phyloP scores from a whole-genome alignment of 2,888 invertebrate genomes.

The Andrena minutula region DNA sequence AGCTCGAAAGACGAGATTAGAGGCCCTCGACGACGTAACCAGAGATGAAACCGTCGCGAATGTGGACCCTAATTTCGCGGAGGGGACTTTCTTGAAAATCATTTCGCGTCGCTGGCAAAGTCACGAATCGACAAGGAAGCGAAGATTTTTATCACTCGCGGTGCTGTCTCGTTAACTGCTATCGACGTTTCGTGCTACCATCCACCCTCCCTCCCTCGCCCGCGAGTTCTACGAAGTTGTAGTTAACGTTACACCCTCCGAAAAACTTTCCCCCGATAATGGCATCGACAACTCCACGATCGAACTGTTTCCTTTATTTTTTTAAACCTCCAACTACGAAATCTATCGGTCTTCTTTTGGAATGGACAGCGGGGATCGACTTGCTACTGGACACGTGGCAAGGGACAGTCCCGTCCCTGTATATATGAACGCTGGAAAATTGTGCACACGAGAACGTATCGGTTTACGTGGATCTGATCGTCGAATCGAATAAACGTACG shows the following conservation, averaged over 20 bases:
- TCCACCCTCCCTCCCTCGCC: background rate
- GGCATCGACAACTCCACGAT: background rate
- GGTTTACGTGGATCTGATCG: background rate
- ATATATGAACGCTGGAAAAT: background rate
- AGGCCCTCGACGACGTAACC: slow-evolving; percentile 28
- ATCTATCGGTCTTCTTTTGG: no score
- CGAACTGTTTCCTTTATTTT: background rate
- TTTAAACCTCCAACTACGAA: background rate
- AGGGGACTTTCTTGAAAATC: slow-evolving; percentile 43
- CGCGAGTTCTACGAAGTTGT: slow-evolving; percentile 5
- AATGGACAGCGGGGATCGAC: background rate
- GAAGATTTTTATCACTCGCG: slow-evolving; percentile 48
- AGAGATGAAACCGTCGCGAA: slow-evolving; percentile 38
- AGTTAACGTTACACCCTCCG: slow-evolving; percentile 24
- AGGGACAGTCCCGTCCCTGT: no score
- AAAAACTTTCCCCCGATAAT: background rate
- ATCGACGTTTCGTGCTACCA: slow-evolving; percentile 50
- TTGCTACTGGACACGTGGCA: no score
- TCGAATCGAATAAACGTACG: slow-evolving; percentile 19
- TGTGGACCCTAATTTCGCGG: slow-evolving; percentile 40
- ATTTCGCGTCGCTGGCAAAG: slow-evolving; percentile 38
- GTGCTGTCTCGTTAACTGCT: slow-evolving; percentile 53
- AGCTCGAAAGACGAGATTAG: slow-evolving; percentile 48
- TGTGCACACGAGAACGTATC: background rate
- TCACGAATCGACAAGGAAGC: slow-evolving; percentile 29